Percentiles rank a stretch among this genome's conserved stretches.
These are phyloP conservation scores for Huso huso DNA, from an alignment of 2,797 vertebrate genomes.

Conservation along the genomic window DNA sequence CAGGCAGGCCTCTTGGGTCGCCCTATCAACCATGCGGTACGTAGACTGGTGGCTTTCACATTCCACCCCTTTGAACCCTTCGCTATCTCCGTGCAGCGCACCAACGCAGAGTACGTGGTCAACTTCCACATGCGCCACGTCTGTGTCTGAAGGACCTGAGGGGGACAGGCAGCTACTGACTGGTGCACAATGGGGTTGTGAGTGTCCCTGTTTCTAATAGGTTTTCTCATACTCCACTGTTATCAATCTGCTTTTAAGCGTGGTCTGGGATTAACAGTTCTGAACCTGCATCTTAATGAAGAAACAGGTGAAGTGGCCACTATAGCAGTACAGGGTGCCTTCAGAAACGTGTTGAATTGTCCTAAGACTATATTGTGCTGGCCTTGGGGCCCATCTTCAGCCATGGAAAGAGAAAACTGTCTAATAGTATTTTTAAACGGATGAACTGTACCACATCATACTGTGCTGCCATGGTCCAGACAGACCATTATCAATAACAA, in stretches of 20 bases:
- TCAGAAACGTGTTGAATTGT: not conserved
- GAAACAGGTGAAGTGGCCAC: not conserved
- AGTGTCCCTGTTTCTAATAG: conserved; percentile 26
- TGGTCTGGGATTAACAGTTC: not conserved
- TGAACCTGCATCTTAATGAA: not conserved
- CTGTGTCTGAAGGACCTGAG: conserved; percentile 57
- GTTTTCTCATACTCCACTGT: conserved; percentile 13
- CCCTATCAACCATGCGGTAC: conserved; percentile 86
- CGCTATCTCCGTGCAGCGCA: conserved; percentile 95
- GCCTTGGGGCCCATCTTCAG: conserved; percentile 59
- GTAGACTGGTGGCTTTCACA: conserved; percentile 94
- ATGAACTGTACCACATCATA: too few relatives aligned
- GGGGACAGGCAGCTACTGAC: conserved; percentile 5
- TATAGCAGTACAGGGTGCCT: too few relatives aligned
- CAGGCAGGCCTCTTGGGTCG: conserved; percentile 94
- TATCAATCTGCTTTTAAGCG: not conserved
- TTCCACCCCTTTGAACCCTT: conserved; percentile 98
- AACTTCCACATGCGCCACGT: conserved; percentile 98
- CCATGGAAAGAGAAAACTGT: too few relatives aligned
- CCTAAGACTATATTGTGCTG: conserved; percentile 37
- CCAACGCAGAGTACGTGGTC: conserved; percentile 94
- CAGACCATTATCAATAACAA: conserved; percentile 38
- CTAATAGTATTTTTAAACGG: too few relatives aligned
- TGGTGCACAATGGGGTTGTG: conserved; percentile 36
- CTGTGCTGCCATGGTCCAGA: too few relatives aligned